Percentiles rank a stretch among this genome's conserved stretches.
These are phyloP conservation scores for Cryptophagus acutangulus DNA, from an alignment of 2,888 invertebrate species.

Conservation along the genomic window DNA sequence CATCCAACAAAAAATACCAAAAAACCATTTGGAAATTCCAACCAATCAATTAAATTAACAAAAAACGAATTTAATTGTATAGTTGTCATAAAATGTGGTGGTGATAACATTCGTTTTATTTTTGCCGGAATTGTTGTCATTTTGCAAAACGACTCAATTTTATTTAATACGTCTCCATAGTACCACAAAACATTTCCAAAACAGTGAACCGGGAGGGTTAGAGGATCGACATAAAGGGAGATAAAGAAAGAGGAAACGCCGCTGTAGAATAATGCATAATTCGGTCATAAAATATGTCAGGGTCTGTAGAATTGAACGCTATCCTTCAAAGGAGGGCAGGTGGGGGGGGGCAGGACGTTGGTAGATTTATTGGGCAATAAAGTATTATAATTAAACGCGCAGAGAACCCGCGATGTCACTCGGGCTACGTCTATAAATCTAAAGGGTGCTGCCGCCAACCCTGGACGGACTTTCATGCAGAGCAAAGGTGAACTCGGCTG, in stretches of 20 bases:
- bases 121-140: conserved; percentile 15
- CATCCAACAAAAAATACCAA: too few species aligned
- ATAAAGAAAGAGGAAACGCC: conserved; percentile 31
- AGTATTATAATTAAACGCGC: conserved; percentile 75
- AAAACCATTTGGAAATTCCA: too few species aligned
- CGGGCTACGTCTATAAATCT: conserved; percentile 51
- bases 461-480: conserved; percentile 51
- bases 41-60: too few species aligned
- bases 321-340: conserved; percentile 52
- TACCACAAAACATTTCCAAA: conserved; percentile 36
- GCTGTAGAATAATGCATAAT: conserved; percentile 53
- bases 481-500: conserved; percentile 48
- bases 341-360: conserved; percentile 50
- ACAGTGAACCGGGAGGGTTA: conserved; percentile 25
- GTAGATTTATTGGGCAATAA: conserved; percentile 73
- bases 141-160: conserved; percentile 27
- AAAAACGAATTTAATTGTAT: too few species aligned
- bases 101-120: too few species aligned
- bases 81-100: too few species aligned
- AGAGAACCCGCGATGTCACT: conserved; percentile 52
- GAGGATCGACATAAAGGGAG: conserved; percentile 27
- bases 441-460: conserved; percentile 37
- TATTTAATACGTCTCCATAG: conserved; percentile 35
- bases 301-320: conserved; percentile 61
- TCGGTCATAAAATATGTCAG: conserved; percentile 66